These are phyloP conservation scores for Onychostoma macrolepis DNA, from an alignment of 2,113 vertebrate genomes.

Conservation along the genomic window DNA sequence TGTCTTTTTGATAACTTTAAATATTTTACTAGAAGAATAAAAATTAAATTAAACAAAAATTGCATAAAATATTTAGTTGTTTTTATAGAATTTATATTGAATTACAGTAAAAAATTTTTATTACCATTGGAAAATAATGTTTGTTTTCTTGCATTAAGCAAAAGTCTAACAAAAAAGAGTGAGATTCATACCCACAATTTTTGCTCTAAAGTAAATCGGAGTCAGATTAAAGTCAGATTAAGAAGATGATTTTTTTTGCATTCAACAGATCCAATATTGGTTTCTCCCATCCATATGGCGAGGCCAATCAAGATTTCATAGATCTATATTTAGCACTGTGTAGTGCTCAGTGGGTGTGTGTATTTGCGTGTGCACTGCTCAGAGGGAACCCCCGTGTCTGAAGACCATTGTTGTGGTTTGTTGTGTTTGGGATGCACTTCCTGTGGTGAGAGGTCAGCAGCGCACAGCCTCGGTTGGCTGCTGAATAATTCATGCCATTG, in stretches of 20 bases:
- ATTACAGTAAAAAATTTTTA: background rate
- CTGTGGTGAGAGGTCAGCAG: constrained; percentile 86
- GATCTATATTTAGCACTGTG: constrained; percentile 43
- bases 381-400: constrained; percentile 50
- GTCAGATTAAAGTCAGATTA: background rate
- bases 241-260: background rate
- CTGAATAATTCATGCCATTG: constrained; percentile 98
- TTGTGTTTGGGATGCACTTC: constrained; percentile 70
- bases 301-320: constrained; percentile 33
- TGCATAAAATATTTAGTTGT: background rate
- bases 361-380: constrained; percentile 9
- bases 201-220: background rate
- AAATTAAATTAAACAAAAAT: background rate
- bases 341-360: background rate
- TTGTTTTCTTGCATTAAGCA: background rate
- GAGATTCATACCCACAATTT: background rate
- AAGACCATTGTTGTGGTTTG: constrained; percentile 60
- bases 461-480: constrained; percentile 81
- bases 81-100: background rate
- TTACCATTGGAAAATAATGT: background rate
- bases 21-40: background rate
- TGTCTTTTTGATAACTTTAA: background rate
- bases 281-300: constrained; percentile 14
- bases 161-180: background rate
- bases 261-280: constrained; percentile 7